phyloP scores from a whole-genome alignment of 1,140 invertebrate species.

The Hycleus cichorii region DNA sequence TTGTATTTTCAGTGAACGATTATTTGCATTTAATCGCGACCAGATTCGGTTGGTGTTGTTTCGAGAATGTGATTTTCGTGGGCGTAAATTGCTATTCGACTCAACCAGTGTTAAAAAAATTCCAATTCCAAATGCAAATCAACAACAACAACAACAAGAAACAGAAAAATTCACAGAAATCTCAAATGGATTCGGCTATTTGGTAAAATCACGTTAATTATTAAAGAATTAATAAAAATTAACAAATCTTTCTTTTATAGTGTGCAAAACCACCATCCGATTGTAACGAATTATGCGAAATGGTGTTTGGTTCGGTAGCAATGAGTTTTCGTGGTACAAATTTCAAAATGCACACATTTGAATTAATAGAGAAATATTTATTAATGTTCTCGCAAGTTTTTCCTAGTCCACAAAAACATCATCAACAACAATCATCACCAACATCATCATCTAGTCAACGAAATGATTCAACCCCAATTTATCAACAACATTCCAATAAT shows the following conservation, averaged over 20 bases:
- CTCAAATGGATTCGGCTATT: slow-evolving; percentile 47
- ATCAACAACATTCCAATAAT: slow-evolving; percentile 31
- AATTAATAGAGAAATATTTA: slow-evolving; percentile 55
- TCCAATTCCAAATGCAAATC: slow-evolving; percentile 37
- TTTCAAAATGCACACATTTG: slow-evolving; percentile 73
- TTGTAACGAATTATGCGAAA: slow-evolving; percentile 69
- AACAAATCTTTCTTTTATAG: slow-evolving; percentile 34
- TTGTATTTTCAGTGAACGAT: slow-evolving; percentile 36
- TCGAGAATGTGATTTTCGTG: slow-evolving; percentile 74
- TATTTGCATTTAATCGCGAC: slow-evolving; percentile 50
- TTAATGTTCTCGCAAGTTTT: slow-evolving; percentile 56
- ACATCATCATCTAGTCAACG: slow-evolving; percentile 10
- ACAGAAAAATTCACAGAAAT: slow-evolving; percentile 44
- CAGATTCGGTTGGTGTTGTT: slow-evolving; percentile 74
- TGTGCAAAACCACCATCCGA: slow-evolving; percentile 58
- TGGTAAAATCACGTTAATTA: slow-evolving; percentile 38
- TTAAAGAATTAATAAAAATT: neutral
- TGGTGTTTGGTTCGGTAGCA: slow-evolving; percentile 82
- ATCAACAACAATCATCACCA: slow-evolving; percentile 8
- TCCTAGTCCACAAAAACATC: slow-evolving; percentile 28
- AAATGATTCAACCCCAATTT: slow-evolving; percentile 20
- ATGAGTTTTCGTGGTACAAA: slow-evolving; percentile 78
- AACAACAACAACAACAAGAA: slow-evolving; percentile 28
- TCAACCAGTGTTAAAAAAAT: slow-evolving; percentile 63
- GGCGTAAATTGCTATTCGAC: slow-evolving; percentile 76